A percentile compares a stretch with the other conserved stretches of the same genome.
Evolutionary conservation across 2,113 vertebrate species (phyloP).

Genomic region (Leuciscus idus): DNA sequence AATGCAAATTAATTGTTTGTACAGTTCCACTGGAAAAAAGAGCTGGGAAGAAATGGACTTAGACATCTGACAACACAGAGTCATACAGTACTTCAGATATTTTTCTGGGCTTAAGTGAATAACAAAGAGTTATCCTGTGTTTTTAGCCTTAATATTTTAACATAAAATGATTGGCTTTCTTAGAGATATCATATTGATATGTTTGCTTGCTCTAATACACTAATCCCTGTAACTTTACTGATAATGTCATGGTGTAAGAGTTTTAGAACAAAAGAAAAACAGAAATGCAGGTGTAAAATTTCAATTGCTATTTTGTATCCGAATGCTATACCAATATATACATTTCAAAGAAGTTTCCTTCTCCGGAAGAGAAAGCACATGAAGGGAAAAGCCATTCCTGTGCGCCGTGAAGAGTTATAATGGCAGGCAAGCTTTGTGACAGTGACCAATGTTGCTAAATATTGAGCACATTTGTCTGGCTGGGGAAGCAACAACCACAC

Average conservation of each 20-base stretch:
- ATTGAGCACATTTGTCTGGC: constrained; percentile 34
- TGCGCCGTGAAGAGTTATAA: background rate
- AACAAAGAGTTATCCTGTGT: constrained; percentile 6
- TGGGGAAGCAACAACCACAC: constrained; percentile 9
- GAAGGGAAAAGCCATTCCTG: background rate
- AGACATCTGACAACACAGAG: constrained; percentile 19
- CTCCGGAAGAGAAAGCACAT: background rate
- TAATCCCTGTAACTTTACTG: background rate
- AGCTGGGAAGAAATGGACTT: constrained; percentile 1
- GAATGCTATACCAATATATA: background rate
- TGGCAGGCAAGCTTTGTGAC: constrained; percentile 30
- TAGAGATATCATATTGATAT: background rate
- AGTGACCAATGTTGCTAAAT: constrained; percentile 38
- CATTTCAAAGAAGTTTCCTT: background rate
- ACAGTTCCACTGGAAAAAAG: background rate
- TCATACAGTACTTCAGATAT: constrained; percentile 13
- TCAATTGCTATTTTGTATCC: background rate
- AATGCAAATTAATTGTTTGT: constrained; percentile 5
- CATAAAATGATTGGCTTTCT: constrained; percentile 2
- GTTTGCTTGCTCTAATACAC: constrained; percentile 2
- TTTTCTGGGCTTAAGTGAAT: background rate
- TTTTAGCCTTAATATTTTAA: constrained; percentile 13
- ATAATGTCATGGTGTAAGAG: background rate
- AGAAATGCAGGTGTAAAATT: background rate
- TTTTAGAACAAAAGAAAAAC: constrained; percentile 16